A percentile compares a stretch with the other conserved stretches of the same genome.
These are phyloP conservation scores for Spodoptera frugiperda DNA, from an alignment of 1,140 invertebrate genomes.

Conservation along the genomic window DNA sequence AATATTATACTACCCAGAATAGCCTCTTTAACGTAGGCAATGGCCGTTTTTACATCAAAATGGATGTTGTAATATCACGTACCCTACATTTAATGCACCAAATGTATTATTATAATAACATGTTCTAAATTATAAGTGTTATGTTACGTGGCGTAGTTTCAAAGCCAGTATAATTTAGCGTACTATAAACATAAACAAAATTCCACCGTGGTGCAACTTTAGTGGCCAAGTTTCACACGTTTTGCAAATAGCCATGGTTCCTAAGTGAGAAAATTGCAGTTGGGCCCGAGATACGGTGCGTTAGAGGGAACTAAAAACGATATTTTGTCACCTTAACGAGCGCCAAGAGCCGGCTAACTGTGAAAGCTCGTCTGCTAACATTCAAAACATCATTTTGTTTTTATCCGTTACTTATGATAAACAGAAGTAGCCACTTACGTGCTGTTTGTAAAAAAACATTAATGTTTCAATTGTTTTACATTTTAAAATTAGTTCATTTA, in stretches of 20 bases:
- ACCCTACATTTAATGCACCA: slow-evolving; percentile 4
- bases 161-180: slow-evolving; percentile 5
- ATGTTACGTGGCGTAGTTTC: slow-evolving; percentile 1
- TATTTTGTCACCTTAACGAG: slow-evolving; percentile 61
- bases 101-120: not conserved
- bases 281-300: slow-evolving; percentile 51
- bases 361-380: slow-evolving; percentile 45
- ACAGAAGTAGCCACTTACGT: not conserved
- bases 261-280: slow-evolving; percentile 58
- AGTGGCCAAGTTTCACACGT: slow-evolving; percentile 56
- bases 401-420: slow-evolving; percentile 45
- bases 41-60: too few relatives aligned
- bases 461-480: too few relatives aligned
- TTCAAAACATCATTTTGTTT: slow-evolving; percentile 49
- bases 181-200: slow-evolving; percentile 35
- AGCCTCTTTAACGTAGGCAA: too few relatives aligned
- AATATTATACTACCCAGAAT: too few relatives aligned
- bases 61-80: too few relatives aligned
- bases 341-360: slow-evolving; percentile 51
- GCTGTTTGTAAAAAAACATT: not conserved
- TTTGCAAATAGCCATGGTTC: slow-evolving; percentile 43
- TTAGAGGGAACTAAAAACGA: slow-evolving; percentile 55
- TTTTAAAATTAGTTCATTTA: not conserved
- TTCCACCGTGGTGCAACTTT: slow-evolving; percentile 43
- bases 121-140: slow-evolving; percentile 3